phyloP scores from a whole-genome alignment of 2,888 invertebrate species.

The Chrysotoxum bicinctum region DNA sequence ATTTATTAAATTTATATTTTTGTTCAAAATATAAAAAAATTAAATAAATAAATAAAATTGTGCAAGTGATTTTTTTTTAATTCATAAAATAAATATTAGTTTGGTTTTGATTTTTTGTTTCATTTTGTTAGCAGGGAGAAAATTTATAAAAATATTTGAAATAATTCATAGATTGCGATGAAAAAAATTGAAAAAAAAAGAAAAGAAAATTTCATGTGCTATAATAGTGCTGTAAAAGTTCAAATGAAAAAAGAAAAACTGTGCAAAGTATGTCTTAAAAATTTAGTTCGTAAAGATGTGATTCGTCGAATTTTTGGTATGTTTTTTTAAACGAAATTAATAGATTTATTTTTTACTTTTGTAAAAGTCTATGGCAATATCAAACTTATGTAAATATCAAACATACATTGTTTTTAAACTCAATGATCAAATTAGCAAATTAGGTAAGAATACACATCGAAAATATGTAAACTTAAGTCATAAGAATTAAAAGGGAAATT shows the following conservation, averaged over 20 bases:
- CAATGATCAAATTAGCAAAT: no score
- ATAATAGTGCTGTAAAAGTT: conserved; percentile 77
- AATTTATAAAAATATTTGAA: neutral
- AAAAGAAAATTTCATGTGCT: conserved; percentile 77
- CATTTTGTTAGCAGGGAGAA: conserved; percentile 36
- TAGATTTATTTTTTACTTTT: neutral
- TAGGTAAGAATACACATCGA: no score
- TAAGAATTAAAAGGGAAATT: neutral
- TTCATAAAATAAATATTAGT: neutral
- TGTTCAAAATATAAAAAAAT: conserved; percentile 29
- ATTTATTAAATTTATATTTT: conserved; percentile 74
- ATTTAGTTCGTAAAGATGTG: neutral
- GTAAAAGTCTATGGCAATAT: no score
- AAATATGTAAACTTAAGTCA: no score
- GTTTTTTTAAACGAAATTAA: neutral
- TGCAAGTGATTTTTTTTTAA: conserved; percentile 13
- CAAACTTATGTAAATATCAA: no score
- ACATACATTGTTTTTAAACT: no score
- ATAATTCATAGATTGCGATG: conserved; percentile 57
- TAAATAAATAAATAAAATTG: conserved; percentile 53
- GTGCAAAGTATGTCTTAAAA: conserved; percentile 40
- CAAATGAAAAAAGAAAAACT: conserved; percentile 33
- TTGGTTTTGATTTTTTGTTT: conserved; percentile 5
- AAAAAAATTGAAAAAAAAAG: conserved; percentile 76
- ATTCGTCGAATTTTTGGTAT: conserved; percentile 39